Percentiles rank a stretch among this genome's conserved stretches.
Evolutionary conservation across 37 sponge, comb jelly and placozoan species (phyloP).

Genomic region (Chondrilla cf. caribensis): DNA sequence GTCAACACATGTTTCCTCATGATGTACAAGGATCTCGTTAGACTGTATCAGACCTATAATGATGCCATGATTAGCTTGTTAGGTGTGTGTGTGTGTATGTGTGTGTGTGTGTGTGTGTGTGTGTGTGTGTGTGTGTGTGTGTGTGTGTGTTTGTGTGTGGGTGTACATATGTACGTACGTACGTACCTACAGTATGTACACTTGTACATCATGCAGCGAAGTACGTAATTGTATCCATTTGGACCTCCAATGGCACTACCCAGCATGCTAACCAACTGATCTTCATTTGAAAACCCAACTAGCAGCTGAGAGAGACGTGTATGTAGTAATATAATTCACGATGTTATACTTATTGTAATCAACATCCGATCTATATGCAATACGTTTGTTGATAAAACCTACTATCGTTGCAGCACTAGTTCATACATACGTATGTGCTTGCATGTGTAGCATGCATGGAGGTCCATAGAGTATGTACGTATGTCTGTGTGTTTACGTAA

Average conservation of each 20-base stretch:
- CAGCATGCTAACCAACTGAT: too few species aligned
- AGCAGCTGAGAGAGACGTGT: too few species aligned
- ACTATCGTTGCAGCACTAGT: too few species aligned
- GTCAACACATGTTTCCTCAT: constrained; percentile 84
- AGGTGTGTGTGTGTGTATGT: constrained; percentile 30
- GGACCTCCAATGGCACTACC: too few species aligned
- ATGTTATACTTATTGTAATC: too few species aligned
- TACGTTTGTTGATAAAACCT: too few species aligned
- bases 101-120: not conserved
- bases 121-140: not conserved
- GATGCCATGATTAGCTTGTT: constrained; percentile 77
- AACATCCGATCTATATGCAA: too few species aligned
- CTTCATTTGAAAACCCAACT: too few species aligned
- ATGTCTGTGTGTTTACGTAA: not conserved
- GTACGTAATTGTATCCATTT: too few species aligned
- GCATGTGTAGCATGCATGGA: too few species aligned
- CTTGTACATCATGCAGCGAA: not conserved
- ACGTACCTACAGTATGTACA: not conserved
- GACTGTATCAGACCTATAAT: constrained; percentile 79
- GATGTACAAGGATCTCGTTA: constrained; percentile 82
- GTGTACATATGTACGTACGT: not conserved
- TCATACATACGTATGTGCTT: not conserved
- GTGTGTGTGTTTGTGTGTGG: not conserved
- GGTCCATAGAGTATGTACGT: not conserved
- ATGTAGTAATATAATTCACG: too few species aligned